phyloP scores from a whole-genome alignment of 2,113 vertebrate genomes.

The Cephalopterus ornatus region DNA sequence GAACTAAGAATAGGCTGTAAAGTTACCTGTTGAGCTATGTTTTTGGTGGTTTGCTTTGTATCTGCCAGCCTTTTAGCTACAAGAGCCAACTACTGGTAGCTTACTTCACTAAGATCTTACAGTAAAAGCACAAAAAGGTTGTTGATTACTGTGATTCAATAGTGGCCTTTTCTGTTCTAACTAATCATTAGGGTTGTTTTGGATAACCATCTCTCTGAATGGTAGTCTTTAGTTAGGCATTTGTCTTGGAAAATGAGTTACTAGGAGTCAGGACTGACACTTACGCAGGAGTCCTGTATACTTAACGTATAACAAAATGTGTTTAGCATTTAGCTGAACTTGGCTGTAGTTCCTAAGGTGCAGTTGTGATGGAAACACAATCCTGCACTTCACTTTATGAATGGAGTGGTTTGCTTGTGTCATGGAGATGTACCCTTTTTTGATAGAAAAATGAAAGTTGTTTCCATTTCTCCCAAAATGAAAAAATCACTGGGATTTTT shows the following conservation, averaged over 20 bases:
- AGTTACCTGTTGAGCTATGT: neutral
- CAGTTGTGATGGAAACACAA: neutral
- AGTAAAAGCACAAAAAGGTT: neutral
- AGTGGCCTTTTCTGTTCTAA: too few species aligned
- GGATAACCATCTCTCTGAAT: neutral
- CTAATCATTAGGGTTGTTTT: neutral
- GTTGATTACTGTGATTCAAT: too few species aligned
- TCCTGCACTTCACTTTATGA: neutral
- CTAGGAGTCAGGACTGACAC: neutral
- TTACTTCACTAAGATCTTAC: neutral
- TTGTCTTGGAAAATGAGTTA: neutral
- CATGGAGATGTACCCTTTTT: neutral
- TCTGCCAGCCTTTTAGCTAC: neutral
- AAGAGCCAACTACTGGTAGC: neutral
- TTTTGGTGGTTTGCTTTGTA: neutral
- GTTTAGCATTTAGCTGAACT: neutral
- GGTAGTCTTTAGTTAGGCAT: neutral
- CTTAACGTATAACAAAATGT: neutral
- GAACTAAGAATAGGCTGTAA: neutral
- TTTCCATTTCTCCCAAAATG: neutral
- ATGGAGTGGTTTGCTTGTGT: neutral
- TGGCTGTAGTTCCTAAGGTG: neutral
- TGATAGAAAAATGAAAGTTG: neutral
- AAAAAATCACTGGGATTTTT: neutral
- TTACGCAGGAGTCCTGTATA: neutral